Evolutionary conservation across 2,888 invertebrate species (phyloP), one percentile per base, ranked within the genome.

Genomic region (Pristionchus entomophagus): DNA sequence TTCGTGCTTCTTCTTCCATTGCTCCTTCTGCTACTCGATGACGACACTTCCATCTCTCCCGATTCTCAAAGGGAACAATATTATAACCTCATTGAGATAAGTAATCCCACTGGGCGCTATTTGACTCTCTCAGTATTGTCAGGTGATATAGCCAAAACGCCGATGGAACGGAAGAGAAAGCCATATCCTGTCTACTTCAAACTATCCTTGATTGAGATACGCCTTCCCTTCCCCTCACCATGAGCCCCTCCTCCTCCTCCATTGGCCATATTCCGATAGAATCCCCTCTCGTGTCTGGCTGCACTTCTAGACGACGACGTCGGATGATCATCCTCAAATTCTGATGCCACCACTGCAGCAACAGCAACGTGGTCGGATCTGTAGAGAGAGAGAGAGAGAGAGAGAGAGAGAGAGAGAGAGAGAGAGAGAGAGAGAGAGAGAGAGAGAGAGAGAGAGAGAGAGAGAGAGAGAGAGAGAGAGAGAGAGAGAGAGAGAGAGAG

Each of bases 231-330:
- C 69, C 17, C 69, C 22, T 29, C 59, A 65, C 35, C 62, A 35
- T 56, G 14, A 45, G 49, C 62, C 26, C n/a, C 19, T 62, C 35
- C 73, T 29, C 53, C 51, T 22, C 53, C 22, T 53, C 77, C 85
- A 51, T 77, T 77, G 49, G 26, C 85, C 53, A 85, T 53, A 38
- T 4, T 29, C 38, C 77, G 22, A 38, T 85, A 53, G 85, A 35
- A 53, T 56, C 77, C 85, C 6, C n/a, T 56, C 49, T 82, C 49
- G 38, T 73, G 73, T n/a, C 73, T 41, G 17, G 73, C 73, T 5
- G 41, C 45, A 41, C 73, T 73, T n/a, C 73, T 73, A 10, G 59
- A 8, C 73, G 73, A 73, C 73, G 73, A 41, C 45, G 41, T n/a
- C 73, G 82, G 59, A 12, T 69, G 85, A 32, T 59, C 59, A n/a